Evolutionary conservation across 1,140 invertebrate species (phyloP).

Genomic region (Pogonomyrmex californicus): DNA sequence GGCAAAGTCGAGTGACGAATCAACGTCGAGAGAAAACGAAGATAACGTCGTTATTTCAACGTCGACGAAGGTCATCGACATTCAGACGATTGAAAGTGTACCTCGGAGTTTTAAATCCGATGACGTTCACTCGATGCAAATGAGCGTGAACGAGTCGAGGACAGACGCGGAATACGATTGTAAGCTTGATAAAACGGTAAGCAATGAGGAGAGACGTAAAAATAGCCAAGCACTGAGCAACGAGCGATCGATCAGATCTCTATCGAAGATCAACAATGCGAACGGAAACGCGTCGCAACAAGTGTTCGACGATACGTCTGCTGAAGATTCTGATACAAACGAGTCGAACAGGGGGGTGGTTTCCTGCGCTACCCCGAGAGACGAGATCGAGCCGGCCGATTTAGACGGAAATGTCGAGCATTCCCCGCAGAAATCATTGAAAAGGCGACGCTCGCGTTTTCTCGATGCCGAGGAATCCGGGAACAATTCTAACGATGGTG

Average conservation of each 20-base stretch:
- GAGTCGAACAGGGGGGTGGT: background rate
- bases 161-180: background rate
- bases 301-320: constrained; percentile 11
- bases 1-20: background rate
- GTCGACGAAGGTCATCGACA: background rate
- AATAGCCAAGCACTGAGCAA: background rate
- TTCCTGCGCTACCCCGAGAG: background rate
- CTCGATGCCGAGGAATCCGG: background rate
- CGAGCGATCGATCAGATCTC: constrained; percentile 24
- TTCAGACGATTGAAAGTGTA: background rate
- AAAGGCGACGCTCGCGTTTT: background rate
- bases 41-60: background rate
- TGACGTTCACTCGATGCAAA: background rate
- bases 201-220: background rate
- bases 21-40: constrained; percentile 1
- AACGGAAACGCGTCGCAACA: constrained; percentile 1
- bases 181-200: background rate
- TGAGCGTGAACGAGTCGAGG: background rate
- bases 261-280: background rate
- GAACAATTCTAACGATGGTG: background rate
- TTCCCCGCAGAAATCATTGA: background rate
- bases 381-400: background rate
- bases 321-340: background rate
- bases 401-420: background rate
- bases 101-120: background rate